These are phyloP conservation scores for Glossophaga mutica DNA, from an alignment of 2,797 vertebrate genomes.

Conservation along the genomic window DNA sequence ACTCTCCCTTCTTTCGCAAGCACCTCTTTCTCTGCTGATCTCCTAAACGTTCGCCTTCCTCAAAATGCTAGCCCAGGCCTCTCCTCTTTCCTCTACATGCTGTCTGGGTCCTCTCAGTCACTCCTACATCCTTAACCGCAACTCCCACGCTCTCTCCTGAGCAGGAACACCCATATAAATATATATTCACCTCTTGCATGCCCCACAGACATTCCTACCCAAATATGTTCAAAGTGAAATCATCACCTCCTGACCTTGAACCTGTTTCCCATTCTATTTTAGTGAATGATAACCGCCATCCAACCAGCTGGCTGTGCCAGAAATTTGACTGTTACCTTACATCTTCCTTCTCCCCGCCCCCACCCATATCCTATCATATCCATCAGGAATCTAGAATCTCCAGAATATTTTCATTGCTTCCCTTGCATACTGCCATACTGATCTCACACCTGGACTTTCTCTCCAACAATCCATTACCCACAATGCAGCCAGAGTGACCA, in stretches of 20 bases:
- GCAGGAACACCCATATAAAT: background rate
- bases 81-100: background rate
- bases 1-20: background rate
- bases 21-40: background rate
- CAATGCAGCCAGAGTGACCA: background rate
- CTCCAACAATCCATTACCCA: background rate
- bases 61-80: background rate
- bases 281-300: background rate
- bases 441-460: background rate
- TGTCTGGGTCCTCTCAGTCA: background rate
- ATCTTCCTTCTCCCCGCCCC: background rate
- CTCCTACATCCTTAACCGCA: background rate
- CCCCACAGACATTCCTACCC: background rate
- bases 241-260: background rate
- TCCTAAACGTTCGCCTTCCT: background rate
- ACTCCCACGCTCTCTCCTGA: background rate
- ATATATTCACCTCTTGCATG: background rate
- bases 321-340: background rate
- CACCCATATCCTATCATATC: background rate
- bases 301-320: background rate
- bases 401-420: background rate
- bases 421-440: background rate
- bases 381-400: background rate
- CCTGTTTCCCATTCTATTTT: background rate
- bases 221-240: conserved; percentile 5